Base-by-base conservation (phyloP, 2,113 vertebrate species). In the Hippopotamus amphibius region DNA sequence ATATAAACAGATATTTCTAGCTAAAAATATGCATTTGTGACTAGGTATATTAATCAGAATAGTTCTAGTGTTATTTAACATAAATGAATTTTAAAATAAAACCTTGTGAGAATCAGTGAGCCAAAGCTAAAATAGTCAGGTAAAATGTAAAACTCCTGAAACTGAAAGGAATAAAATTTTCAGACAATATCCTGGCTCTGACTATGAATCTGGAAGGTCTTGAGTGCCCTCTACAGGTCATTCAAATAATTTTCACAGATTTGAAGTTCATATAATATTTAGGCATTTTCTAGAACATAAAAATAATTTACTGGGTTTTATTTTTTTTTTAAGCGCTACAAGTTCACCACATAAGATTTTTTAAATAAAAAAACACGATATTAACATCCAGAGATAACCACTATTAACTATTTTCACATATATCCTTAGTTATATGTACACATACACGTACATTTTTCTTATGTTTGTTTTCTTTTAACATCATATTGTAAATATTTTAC, bases 141-240 rank as follows among this genome's bases (percentile, higher is more conserved):
- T 76, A 96, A 90, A 84, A 88, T 50, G 53, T 46, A 72, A 97
- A 97, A 86, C 48, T 83, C n/a, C 57, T 90, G 13, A 66, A 85
- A 50, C 28, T 68, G 80, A 24, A 86, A 92, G 74, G 41, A 82
- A 76, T 76, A 48, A 43, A 71, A 91, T 84, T 50, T 89, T 65
- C 65, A 88, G 63, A 41, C 16, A 21, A 0, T 61, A 17, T 0
- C 21, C 1, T 26, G 6, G 2, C 14, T 13, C 61, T 69, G 37
- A 22, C 22, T 28, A 14, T 15, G 19, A 79, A 7, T 84, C 46
- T 37, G 71, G 81, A 97, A 98, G 95, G 71, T 63, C 92, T 96
- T 61, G 96, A 87, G 94, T 96, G 96, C 97, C 98, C 97, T 69
- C 98, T 57, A 17, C 90, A 96, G 98, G 96, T 79, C 37, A 63